Conservation (phyloP, 2,888 invertebrate species). For the Drosophila austrosaltans region DNA sequence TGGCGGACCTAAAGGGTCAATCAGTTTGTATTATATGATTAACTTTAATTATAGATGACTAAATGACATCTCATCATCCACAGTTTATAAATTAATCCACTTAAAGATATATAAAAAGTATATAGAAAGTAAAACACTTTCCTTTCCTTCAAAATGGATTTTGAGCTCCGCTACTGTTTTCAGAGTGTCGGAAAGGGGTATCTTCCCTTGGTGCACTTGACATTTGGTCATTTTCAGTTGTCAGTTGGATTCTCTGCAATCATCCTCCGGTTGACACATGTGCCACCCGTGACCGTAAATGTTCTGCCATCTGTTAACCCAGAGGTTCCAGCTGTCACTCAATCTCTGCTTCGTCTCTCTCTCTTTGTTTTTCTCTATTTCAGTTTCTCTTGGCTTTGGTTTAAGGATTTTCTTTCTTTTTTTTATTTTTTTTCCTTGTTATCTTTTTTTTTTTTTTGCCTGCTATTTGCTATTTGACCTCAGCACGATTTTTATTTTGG, state of each 20-base stretch:
- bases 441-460: slow-evolving; percentile 21
- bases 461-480: slow-evolving; percentile 61
- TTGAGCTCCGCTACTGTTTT: neutral
- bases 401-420: slow-evolving; percentile 51
- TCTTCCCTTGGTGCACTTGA: slow-evolving; percentile 52
- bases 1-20: neutral
- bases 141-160: slow-evolving; percentile 7
- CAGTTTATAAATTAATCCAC: too few relatives aligned
- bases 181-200: neutral
- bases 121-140: slow-evolving; percentile 8
- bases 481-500: slow-evolving; percentile 63
- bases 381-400: slow-evolving; percentile 58
- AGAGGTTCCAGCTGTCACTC: slow-evolving; percentile 67
- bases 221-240: slow-evolving; percentile 68
- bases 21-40: neutral
- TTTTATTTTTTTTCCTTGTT: slow-evolving; percentile 23
- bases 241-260: slow-evolving; percentile 47
- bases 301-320: slow-evolving; percentile 74
- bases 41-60: neutral
- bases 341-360: neutral
- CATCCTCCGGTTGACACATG: slow-evolving; percentile 59
- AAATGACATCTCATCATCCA: too few relatives aligned
- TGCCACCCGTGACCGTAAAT: slow-evolving; percentile 63
- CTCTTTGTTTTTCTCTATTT: neutral
- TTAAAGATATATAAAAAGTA: neutral